Base-by-base conservation (phyloP, 2,888 invertebrate species). In the Tiliacea citrago region DNA sequence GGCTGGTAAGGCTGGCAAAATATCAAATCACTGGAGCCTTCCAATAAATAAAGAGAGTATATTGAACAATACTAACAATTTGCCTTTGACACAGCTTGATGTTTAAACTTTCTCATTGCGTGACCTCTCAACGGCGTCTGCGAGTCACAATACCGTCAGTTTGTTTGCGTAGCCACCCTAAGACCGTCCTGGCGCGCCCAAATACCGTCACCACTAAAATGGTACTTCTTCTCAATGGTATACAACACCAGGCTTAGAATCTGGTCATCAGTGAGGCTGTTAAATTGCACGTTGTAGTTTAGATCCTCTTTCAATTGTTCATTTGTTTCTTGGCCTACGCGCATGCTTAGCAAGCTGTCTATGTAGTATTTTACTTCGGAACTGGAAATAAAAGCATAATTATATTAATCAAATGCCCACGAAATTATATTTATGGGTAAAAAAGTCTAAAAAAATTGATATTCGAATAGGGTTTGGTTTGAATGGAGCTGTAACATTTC, bases 141-240 rank as follows among this genome's bases (percentile, higher is more conserved):
- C 42, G 57, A 35, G 8, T 24, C 18, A 18, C 12, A 47, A 62
- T 57, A 42, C 18, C n/a, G 63, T 84, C 67, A 81, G 47, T 71
- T 74, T 24, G 77, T 72, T 47, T 87, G 86, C 5, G 86, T 69
- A 0, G 92, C 91, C 0, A 80, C 70, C 75, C 88, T 94, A 8
- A 81, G 57, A 0, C 89, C 89, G 29, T 95, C 95, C 21, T 91
- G 88, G 16, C 88, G 89, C 21, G 90, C 82, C 98, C 98, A 98
- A 58, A 98, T 96, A 0, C 98, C 98, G 89, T 98, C 97, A 0
- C 98, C 98, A 21, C 97, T 97, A 88, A 98, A 98, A 91, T 98
- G 97, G 91, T 97, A 97, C 86, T 97, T 97, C 85, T 97, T 97
- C 92, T 98, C 98, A 39, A 98, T 97, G 73, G 97, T 96, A 90